phyloP scores from a whole-genome alignment of 2,797 vertebrate genomes.

The Clarias fuscus region DNA sequence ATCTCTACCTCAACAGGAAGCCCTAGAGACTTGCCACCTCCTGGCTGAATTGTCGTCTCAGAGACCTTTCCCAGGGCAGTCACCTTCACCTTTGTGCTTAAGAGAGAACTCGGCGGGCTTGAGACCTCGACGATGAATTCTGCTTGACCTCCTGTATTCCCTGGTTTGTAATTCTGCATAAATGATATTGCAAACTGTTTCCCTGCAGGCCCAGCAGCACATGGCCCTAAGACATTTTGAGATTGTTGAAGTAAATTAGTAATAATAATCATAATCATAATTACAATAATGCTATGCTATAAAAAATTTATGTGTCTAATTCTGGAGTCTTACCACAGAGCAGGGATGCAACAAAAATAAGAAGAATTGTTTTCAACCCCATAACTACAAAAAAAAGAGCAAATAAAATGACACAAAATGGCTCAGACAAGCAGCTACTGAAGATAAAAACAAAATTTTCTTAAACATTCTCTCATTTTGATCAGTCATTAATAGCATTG shows the following conservation, averaged over 20 bases:
- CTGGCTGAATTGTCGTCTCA: conserved; percentile 52
- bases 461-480: neutral
- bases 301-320: neutral
- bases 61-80: conserved; percentile 44
- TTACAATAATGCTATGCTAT: neutral
- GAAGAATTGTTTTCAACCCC: conserved; percentile 27
- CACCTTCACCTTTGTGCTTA: conserved; percentile 62
- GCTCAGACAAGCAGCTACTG: neutral
- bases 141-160: neutral
- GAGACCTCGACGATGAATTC: conserved; percentile 61
- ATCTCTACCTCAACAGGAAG: conserved; percentile 62
- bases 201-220: conserved; percentile 50
- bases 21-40: conserved; percentile 49
- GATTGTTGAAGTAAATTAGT: neutral
- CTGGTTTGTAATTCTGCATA: conserved; percentile 65
- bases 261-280: neutral
- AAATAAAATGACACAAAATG: neutral
- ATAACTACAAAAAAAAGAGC: conserved; percentile 15
- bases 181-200: conserved; percentile 70
- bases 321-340: conserved; percentile 41
- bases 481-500: neutral
- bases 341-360: conserved; percentile 27
- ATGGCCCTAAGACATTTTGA: conserved; percentile 44
- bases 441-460: neutral
- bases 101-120: conserved; percentile 48